Evolutionary conservation across 1,140 invertebrate genomes (phyloP).

Genomic region (Hycleus phaleratus): DNA sequence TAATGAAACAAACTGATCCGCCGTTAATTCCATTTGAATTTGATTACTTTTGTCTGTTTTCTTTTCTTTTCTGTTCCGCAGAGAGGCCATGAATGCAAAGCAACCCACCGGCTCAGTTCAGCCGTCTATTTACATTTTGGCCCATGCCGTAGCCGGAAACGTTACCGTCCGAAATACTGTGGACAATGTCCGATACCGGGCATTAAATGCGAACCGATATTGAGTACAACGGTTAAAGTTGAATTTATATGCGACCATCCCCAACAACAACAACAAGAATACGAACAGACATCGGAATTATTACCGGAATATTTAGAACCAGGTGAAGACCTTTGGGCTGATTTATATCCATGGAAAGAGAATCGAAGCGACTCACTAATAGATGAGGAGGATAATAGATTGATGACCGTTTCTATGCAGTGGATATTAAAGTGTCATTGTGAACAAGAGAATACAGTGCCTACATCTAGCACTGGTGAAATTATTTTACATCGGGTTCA

Average conservation of each 20-base stretch:
- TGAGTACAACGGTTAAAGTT: slow-evolving; percentile 52
- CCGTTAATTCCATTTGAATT: too few species aligned
- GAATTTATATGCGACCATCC: slow-evolving; percentile 35
- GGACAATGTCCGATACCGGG: slow-evolving; percentile 47
- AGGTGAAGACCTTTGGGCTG: slow-evolving; percentile 33
- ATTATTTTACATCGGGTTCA: slow-evolving; percentile 36
- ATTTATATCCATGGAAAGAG: slow-evolving; percentile 21
- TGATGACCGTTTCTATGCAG: slow-evolving; percentile 32
- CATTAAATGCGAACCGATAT: slow-evolving; percentile 50
- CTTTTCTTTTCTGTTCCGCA: slow-evolving; percentile 32
- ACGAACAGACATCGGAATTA: slow-evolving; percentile 17
- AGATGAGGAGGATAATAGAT: slow-evolving; percentile 13
- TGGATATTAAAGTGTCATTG: slow-evolving; percentile 39
- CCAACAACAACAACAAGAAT: slow-evolving; percentile 1
- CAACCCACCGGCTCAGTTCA: slow-evolving; percentile 47
- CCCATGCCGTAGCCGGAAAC: slow-evolving; percentile 53
- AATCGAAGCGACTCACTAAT: slow-evolving; percentile 7
- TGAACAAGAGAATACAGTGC: slow-evolving; percentile 8
- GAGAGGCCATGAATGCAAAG: slow-evolving; percentile 58
- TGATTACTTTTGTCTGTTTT: too few species aligned
- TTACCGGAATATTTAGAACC: slow-evolving; percentile 35
- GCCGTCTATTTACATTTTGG: slow-evolving; percentile 50
- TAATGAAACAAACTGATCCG: too few species aligned
- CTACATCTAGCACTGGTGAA: slow-evolving; percentile 20
- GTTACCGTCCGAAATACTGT: slow-evolving; percentile 56